A percentile compares a stretch with the other conserved stretches of the same genome.
phyloP scores from a whole-genome alignment of 2,797 vertebrate genomes.

The Hybognathus amarus region DNA sequence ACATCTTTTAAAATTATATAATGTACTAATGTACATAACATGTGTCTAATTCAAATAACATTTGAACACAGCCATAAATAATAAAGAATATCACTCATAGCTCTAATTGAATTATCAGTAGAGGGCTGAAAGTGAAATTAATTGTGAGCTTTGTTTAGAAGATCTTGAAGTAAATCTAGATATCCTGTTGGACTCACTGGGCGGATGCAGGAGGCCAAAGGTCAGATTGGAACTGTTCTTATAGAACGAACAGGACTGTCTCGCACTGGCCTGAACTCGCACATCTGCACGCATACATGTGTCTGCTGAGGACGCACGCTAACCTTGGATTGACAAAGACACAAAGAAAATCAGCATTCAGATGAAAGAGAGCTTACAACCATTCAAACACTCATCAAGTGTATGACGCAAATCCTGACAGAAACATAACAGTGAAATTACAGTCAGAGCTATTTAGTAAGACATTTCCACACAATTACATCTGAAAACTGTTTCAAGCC shows the following conservation, averaged over 20 bases:
- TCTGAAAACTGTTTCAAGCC: not conserved
- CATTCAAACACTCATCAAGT: not conserved
- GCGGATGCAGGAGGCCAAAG: slow-evolving; percentile 90
- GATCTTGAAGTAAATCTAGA: slow-evolving; percentile 37
- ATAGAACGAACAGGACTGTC: slow-evolving; percentile 86
- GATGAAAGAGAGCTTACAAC: not conserved
- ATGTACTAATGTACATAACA: not conserved
- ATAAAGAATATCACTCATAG: not conserved
- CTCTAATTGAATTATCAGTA: no score
- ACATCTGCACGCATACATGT: slow-evolving; percentile 91
- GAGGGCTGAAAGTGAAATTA: not conserved
- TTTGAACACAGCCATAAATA: not conserved
- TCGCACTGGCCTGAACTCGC: slow-evolving; percentile 80
- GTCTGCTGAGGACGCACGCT: slow-evolving; percentile 52
- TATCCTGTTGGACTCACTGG: slow-evolving; percentile 81
- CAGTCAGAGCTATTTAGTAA: not conserved
- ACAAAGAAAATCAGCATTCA: slow-evolving; percentile 9
- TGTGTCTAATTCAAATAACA: not conserved
- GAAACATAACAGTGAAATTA: not conserved
- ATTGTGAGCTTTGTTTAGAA: slow-evolving; percentile 4
- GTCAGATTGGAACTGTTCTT: slow-evolving; percentile 73
- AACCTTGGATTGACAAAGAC: slow-evolving; percentile 26
- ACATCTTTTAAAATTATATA: no score
- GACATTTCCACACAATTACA: not conserved
- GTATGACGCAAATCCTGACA: not conserved